A percentile compares a stretch with the other conserved stretches of the same genome.
These are phyloP conservation scores for Sternotherus odoratus DNA, from an alignment of 2,797 vertebrate species.

Conservation along the genomic window DNA sequence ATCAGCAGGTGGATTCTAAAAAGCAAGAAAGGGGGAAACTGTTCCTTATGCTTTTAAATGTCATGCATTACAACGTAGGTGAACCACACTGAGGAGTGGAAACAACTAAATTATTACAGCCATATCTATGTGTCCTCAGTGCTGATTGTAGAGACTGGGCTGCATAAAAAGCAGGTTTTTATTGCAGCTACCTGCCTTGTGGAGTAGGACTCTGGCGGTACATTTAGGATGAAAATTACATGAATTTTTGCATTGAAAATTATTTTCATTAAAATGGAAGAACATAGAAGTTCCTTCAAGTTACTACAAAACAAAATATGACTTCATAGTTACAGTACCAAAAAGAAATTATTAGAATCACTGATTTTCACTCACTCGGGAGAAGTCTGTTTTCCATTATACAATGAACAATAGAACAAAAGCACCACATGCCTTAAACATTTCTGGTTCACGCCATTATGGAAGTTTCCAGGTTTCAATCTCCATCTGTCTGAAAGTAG, in stretches of 20 bases:
- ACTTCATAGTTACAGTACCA: constrained; percentile 33
- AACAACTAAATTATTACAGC: background rate
- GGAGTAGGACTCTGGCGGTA: background rate
- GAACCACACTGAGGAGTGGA: background rate
- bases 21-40: background rate
- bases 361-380: constrained; percentile 15
- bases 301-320: background rate
- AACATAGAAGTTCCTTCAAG: background rate
- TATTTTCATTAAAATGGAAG: constrained; percentile 27
- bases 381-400: constrained; percentile 53
- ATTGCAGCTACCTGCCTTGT: background rate
- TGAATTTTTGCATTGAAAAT: background rate
- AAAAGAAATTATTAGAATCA: constrained; percentile 41
- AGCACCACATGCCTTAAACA: constrained; percentile 32
- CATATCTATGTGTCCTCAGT: background rate
- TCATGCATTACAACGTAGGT: background rate
- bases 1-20: background rate
- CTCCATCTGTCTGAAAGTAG: background rate
- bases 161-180: rapidly evolving
- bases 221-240: background rate
- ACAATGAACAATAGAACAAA: constrained; percentile 37
- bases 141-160: background rate
- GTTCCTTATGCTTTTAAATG: constrained; percentile 31
- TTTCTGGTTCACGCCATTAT: background rate
- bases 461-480: constrained; percentile 6